Base-by-base conservation (phyloP, 1,140 invertebrate species). In the Orchesella cincta region DNA sequence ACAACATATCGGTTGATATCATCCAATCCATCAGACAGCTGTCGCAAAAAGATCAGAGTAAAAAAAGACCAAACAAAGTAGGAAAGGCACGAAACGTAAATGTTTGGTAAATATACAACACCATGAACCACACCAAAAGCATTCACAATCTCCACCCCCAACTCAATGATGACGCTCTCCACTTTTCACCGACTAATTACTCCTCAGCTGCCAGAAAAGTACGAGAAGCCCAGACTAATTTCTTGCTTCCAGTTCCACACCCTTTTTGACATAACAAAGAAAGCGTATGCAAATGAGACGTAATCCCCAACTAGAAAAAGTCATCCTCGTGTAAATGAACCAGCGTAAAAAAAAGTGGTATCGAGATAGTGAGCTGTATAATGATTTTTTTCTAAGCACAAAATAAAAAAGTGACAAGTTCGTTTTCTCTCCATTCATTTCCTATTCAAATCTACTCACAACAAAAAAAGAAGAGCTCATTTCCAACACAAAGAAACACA, bases 381-480 rank as follows among this genome's bases (percentile, higher is more conserved):
- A 46, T 46, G 8, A 46, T 46, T 46, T 46, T 20, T 46, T 46
- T 12, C 39, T 46, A 46, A 46, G 20, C 8, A 67, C 62, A 67
- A 29, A 67, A 67, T 8, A 67, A 67, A 67, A 67, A 8, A 18
- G 23, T 31, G 8, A 29, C 62, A 67, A 31, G 12, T 31, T 31
- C 26, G 8, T 67, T 31, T 31, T 67, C 1, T 33, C 28, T 67
- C 33, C 62, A 67, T 67, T 67, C 29, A 67, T 67, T 31, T 67
- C 62, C 62, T 23, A 67, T 67, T 67, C 62, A 67, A 31, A 62
- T 62, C 31, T 67, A 14, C 23, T 29, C 23, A 67, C 33, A 67
- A 57, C 31, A 67, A 67, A 31, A 67, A 12, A 8, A 29, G 31
- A 18, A 12, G 8, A 14, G 12, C 12, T 57, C 54, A 57, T 57